These are phyloP conservation scores for Meloe dianella DNA, from an alignment of 2,888 invertebrate species.

Conservation along the genomic window DNA sequence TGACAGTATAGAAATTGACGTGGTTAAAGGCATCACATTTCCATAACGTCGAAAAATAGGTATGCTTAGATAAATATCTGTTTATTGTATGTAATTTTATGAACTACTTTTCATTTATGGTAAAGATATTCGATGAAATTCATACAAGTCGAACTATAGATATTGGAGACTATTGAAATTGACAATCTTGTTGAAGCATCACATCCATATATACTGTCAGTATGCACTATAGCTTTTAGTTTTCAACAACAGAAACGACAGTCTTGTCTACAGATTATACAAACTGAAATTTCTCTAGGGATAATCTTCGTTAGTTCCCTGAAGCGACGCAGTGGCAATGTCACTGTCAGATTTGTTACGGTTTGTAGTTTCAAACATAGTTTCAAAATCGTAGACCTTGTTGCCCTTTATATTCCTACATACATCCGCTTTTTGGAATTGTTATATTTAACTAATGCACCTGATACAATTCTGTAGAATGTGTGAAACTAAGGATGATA, in stretches of 20 bases:
- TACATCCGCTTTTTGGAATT: background rate
- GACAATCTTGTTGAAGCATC: slow-evolving; percentile 29
- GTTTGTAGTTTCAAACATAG: slow-evolving; percentile 39
- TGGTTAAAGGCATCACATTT: slow-evolving; percentile 53
- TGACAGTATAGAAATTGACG: slow-evolving; percentile 49
- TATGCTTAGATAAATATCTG: slow-evolving; percentile 44
- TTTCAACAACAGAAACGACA: slow-evolving; percentile 23
- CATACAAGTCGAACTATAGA: no score
- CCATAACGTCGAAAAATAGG: slow-evolving; percentile 38
- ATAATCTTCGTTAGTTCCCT: slow-evolving; percentile 32
- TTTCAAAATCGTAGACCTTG: background rate
- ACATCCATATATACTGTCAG: slow-evolving; percentile 35
- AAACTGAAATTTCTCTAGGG: slow-evolving; percentile 55
- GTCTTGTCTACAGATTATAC: slow-evolving; percentile 49
- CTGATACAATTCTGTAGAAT: background rate
- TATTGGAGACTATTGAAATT: background rate
- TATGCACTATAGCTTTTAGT: slow-evolving; percentile 21
- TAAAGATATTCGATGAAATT: no score
- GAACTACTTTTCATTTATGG: no score
- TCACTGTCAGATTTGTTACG: slow-evolving; percentile 46
- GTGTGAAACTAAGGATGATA: no score
- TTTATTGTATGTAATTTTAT: slow-evolving; percentile 51
- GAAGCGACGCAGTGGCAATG: slow-evolving; percentile 25
- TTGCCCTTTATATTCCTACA: background rate
- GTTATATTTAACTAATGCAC: background rate